Base-by-base conservation (phyloP, 2,797 vertebrate genomes). In the Oreochromis grahami region DNA sequence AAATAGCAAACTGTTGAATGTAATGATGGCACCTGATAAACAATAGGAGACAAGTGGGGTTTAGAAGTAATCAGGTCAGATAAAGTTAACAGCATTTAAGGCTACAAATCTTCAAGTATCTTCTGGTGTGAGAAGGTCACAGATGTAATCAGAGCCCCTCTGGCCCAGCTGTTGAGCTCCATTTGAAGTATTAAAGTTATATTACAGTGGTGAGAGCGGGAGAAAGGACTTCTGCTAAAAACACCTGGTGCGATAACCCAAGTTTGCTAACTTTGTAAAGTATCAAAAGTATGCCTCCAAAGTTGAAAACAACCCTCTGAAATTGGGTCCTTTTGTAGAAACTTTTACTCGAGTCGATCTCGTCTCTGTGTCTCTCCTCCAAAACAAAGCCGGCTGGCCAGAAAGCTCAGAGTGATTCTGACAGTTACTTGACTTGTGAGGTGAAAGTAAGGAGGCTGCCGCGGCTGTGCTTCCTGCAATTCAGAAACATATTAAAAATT, bases 91-190 rank as follows among this genome's bases (percentile, higher is more conserved):
- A 84, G 86, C 53, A 84, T 91, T 89, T 87, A 81, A 90, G 53
- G 52, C 89, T 52, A 79, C 21, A 90, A 81, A 92, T 93, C 89
- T 86, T 90, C 58, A 81, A 74, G 76, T 87, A 55, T 82, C 14
- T 52, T 85, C 38, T 86, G 88, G 91, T 88, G 93, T 89, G 88
- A 91, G 56, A 78, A 85, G 92, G 94, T 94, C 92, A 91, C 79
- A 82, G 89, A 94, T 94, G 92, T 90, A 96, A 95, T 94, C 93
- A 90, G 92, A 92, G 91, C 84, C 85, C 88, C 85, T 82, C 81
- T 93, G 95, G 95, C 94, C 93, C 88, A 65, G 78, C 85, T 83
- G 82, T 56, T 86, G 82, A 83, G 90, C 87, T 91, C 91, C 83
- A 91, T 94, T 94, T 93, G 90, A 84, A 89, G 90, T 80, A 91